These are phyloP conservation scores for Hylaeus anthracinus DNA, from an alignment of 1,140 invertebrate genomes.

Conservation along the genomic window DNA sequence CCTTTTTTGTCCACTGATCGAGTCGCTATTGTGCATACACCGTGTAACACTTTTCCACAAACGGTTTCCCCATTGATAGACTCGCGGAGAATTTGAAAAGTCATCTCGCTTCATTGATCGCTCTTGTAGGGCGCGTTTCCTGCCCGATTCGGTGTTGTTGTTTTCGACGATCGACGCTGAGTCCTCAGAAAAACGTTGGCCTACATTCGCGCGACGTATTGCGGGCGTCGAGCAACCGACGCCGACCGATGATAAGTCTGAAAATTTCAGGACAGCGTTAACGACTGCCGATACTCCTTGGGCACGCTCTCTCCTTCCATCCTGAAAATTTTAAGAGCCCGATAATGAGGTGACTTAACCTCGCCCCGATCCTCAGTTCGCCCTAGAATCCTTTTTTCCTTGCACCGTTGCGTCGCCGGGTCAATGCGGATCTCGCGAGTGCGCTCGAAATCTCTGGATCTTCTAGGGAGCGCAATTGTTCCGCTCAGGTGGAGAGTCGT, in stretches of 20 bases:
- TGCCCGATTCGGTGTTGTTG: not conserved
- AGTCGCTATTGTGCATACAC: not conserved
- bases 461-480: not conserved
- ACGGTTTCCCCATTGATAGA: no score
- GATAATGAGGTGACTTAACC: conserved; percentile 67
- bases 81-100: not conserved
- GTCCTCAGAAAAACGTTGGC: conserved; percentile 29
- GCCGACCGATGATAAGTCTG: conserved; percentile 28
- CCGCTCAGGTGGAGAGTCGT: not conserved
- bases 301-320: conserved; percentile 42
- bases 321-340: conserved; percentile 69
- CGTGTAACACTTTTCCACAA: not conserved
- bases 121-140: not conserved
- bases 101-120: not conserved
- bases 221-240: not conserved
- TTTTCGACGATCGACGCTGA: not conserved
- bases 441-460: not conserved
- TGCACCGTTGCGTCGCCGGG: not conserved
- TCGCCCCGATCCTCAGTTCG: conserved; percentile 33
- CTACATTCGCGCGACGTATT: not conserved
- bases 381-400: conserved; percentile 19
- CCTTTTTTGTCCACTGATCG: no score
- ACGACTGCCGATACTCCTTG: conserved; percentile 55
- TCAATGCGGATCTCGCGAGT: not conserved
- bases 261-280: conserved; percentile 63